Evolutionary conservation across 2,888 invertebrate genomes (phyloP).

Genomic region (Apotomis capreana): DNA sequence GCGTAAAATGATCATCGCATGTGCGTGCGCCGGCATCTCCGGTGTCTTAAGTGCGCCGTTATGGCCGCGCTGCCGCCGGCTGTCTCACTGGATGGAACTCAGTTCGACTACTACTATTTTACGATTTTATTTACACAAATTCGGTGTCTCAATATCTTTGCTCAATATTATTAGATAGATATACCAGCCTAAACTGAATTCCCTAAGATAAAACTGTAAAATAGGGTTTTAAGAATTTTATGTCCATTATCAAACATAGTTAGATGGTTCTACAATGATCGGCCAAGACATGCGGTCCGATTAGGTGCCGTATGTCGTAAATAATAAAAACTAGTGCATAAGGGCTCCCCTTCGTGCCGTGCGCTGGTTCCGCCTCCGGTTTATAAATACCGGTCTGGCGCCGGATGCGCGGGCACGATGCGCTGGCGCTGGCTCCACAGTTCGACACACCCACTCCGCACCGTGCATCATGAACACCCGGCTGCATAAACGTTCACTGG

Average conservation of each 20-base stretch:
- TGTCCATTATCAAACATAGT: not conserved
- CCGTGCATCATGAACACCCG: conserved; percentile 36
- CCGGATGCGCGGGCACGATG: conserved; percentile 65
- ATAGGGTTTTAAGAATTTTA: not conserved
- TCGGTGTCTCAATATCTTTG: too few relatives aligned
- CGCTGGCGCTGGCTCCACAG: conserved; percentile 39
- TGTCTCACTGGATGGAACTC: not conserved
- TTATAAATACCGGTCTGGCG: conserved; percentile 77
- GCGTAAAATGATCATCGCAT: conserved; percentile 76
- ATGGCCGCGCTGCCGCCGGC: conserved; percentile 39
- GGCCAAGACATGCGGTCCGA: not conserved
- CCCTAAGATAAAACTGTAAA: not conserved
- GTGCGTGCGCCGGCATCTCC: conserved; percentile 61
- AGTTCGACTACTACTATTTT: not conserved
- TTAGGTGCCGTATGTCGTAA: conserved; percentile 12
- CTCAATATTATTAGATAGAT: too few relatives aligned
- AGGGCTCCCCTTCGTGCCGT: conserved; percentile 45
- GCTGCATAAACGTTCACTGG: not conserved
- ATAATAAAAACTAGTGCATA: conserved; percentile 12
- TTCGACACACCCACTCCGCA: conserved; percentile 44
- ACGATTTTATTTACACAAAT: too few relatives aligned
- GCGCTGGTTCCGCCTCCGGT: conserved; percentile 69
- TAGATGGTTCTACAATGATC: not conserved
- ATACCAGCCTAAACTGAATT: too few relatives aligned
- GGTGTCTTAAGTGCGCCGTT: conserved; percentile 70